Percentiles rank a stretch among this genome's conserved stretches.
phyloP scores from a whole-genome alignment of 2,113 vertebrate genomes.

The Forbesichthys papilliferus region DNA sequence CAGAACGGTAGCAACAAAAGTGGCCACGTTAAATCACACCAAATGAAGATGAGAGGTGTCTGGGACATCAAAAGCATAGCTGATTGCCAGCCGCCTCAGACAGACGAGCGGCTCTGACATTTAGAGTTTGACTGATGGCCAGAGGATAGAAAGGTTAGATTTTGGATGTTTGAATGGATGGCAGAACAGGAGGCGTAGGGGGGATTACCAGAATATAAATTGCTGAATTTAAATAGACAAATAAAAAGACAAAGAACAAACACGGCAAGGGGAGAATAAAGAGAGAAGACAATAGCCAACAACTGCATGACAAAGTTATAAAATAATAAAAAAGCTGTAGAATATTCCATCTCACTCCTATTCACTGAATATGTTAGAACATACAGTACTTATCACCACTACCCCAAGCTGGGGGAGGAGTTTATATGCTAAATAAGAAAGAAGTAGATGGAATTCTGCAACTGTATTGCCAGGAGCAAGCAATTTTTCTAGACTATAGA shows the following conservation, averaged over 20 bases:
- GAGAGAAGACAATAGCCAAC: neutral
- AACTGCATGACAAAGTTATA: too few relatives aligned
- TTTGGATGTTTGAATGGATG: slow-evolving; percentile 59
- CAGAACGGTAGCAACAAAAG: slow-evolving; percentile 22
- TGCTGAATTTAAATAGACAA: slow-evolving; percentile 26
- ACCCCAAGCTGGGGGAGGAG: slow-evolving; percentile 35
- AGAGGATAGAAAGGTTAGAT: slow-evolving; percentile 63
- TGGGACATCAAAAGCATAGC: slow-evolving; percentile 55
- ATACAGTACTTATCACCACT: slow-evolving; percentile 39
- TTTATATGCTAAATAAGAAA: slow-evolving; percentile 22
- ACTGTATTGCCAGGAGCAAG: slow-evolving; percentile 41
- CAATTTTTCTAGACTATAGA: slow-evolving; percentile 43
- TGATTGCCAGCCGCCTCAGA: slow-evolving; percentile 54
- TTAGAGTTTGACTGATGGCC: slow-evolving; percentile 63
- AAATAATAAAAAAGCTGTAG: slow-evolving; percentile 7
- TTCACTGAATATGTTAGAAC: slow-evolving; percentile 28
- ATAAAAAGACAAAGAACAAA: slow-evolving; percentile 28
- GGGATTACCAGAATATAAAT: slow-evolving; percentile 29
- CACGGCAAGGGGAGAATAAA: neutral
- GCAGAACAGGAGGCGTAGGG: slow-evolving; percentile 23
- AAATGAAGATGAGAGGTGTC: slow-evolving; percentile 54
- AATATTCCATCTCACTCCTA: slow-evolving; percentile 31
- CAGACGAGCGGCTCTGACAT: slow-evolving; percentile 67
- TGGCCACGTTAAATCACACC: slow-evolving; percentile 42
- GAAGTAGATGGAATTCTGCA: slow-evolving; percentile 32